Base-by-base conservation (phyloP, 2,113 vertebrate genomes). In the human (Homo sapiens) region DNA sequence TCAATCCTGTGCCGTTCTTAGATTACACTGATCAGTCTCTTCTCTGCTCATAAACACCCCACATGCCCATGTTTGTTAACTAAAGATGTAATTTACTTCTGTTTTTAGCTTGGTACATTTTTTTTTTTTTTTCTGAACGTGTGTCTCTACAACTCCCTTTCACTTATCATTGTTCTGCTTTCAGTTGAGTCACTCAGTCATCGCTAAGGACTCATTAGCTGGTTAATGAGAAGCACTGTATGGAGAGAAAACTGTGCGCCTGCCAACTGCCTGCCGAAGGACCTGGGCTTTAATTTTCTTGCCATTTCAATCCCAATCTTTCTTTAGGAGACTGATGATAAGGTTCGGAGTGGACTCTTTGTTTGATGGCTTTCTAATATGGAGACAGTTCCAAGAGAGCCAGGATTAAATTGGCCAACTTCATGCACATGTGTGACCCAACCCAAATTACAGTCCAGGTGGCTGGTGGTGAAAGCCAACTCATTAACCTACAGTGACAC, bases 281-380 rank as follows among this genome's bases (percentile, higher is more conserved):
- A n/a, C 18, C 72, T 87, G 50, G 61, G 30, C 43, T 97, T 93
- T 89, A 70, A 81, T 96, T 86, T 96, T 83, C 93, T 86, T 70
- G 10, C 43, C 68, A 59, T 79, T 75, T 18, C 23, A 84, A 40
- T 17, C 32, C 17, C 61, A 91, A 35, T 92, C 32, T 89, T 82
- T 6, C 78, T 93, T 91, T 68, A 89, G 66, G 89, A n/a, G 5
- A 13, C 0, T 16, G 16, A 66, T 75, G 68, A 80, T 25, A 50
- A 0, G 25, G 25, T 22, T 78, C 38, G 83, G 50, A 78, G 81
- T 80, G 40, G 27, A 68, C 94, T 79, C 40, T 90, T 68, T 76
- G 48, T 57, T 9, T 75, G 75, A 45, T 75, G 23, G 17, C 20
- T 98, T 50, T 89, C 93, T 96, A 61, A 57, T 72, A 95, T 87